Conservation (phyloP, 2,888 invertebrate species). For the Bruchidius siliquastri region DNA sequence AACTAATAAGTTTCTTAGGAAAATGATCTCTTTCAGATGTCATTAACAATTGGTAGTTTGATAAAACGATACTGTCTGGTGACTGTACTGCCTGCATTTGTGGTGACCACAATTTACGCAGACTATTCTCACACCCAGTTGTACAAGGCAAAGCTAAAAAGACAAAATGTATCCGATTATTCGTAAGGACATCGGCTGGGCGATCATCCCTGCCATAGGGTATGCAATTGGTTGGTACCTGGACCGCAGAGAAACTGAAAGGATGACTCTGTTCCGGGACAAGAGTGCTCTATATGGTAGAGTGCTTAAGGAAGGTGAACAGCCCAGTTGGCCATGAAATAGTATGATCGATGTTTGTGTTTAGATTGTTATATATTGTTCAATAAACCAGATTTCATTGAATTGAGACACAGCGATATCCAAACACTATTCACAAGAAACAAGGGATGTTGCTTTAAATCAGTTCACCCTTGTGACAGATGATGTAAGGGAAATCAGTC, state of each 20-base stretch:
- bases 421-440: too few species aligned
- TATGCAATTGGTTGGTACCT: constrained; percentile 59
- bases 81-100: constrained; percentile 62
- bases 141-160: constrained; percentile 55
- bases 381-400: too few species aligned
- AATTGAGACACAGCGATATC: too few species aligned
- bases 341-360: neutral
- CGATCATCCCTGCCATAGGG: constrained; percentile 55
- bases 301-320: constrained; percentile 58
- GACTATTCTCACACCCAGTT: constrained; percentile 69
- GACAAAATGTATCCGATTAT: constrained; percentile 55
- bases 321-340: constrained; percentile 66
- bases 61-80: constrained; percentile 63
- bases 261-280: constrained; percentile 71
- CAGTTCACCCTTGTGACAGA: too few species aligned
- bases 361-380: neutral
- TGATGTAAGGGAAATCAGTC: too few species aligned
- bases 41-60: constrained; percentile 46
- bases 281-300: constrained; percentile 75
- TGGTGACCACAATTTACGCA: constrained; percentile 58
- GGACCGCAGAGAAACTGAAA: constrained; percentile 65
- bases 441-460: too few species aligned
- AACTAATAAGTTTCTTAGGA: neutral
- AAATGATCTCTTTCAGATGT: constrained; percentile 46
- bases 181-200: constrained; percentile 48